Conservation (phyloP, 2,888 invertebrate species). For the Tenthredo mesomela region DNA sequence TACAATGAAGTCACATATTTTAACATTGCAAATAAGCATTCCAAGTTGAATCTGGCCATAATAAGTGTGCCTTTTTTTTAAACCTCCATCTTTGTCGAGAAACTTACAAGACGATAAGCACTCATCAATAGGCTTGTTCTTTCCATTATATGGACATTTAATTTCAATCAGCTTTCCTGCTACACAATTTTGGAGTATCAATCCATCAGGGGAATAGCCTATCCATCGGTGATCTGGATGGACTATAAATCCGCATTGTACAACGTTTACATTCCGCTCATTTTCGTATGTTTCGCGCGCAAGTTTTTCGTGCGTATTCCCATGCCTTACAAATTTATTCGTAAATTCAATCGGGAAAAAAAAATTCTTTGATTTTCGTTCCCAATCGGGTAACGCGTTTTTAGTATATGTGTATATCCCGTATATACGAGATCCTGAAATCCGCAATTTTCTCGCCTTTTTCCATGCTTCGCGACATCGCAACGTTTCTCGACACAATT, state of each 20-base stretch:
- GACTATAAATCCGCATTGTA: slow-evolving; percentile 12
- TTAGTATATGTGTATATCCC: neutral
- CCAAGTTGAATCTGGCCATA: slow-evolving; percentile 24
- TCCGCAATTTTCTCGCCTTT: neutral
- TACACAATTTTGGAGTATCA: neutral
- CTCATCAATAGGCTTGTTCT: neutral
- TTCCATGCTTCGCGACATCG: neutral
- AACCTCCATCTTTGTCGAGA: neutral
- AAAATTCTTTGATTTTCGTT: neutral
- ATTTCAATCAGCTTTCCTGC: slow-evolving; percentile 4
- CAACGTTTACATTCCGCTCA: neutral
- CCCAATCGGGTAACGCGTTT: neutral
- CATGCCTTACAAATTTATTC: slow-evolving; percentile 4
- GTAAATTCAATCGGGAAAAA: slow-evolving; percentile 15
- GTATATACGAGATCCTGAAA: slow-evolving; percentile 8
- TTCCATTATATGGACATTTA: slow-evolving; percentile 12
- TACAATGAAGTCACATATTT: neutral
- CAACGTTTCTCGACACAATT: slow-evolving; percentile 14
- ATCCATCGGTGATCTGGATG: slow-evolving; percentile 4
- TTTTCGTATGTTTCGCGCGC: slow-evolving; percentile 1
- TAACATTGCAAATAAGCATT: slow-evolving; percentile 1
- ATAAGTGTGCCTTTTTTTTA: slow-evolving; percentile 8
- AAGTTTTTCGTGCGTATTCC: neutral
- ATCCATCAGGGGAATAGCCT: slow-evolving; percentile 26
- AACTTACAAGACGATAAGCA: slow-evolving; percentile 1